A percentile compares a stretch with the other conserved stretches of the same genome.
Evolutionary conservation across 2,113 vertebrate species (phyloP).

Genomic region (Chloropsis hardwickii): DNA sequence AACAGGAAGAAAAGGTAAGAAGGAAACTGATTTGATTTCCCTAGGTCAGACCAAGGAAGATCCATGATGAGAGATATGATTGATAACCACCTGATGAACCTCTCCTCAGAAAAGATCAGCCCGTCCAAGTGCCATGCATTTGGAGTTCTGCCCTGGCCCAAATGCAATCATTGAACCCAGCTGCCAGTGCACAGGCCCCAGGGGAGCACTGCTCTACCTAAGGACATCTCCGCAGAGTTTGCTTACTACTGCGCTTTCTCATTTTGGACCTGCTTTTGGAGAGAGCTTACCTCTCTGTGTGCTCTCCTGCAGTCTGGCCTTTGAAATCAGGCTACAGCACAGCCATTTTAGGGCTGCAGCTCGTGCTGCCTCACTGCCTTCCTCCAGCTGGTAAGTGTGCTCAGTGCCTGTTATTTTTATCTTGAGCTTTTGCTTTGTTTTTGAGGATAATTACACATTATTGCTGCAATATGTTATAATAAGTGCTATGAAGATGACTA

Average conservation of each 20-base stretch:
- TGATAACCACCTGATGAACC: neutral
- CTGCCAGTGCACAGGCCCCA: neutral
- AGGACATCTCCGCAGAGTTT: neutral
- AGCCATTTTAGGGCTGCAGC: conserved; percentile 34
- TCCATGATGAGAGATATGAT: neutral
- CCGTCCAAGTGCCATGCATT: neutral
- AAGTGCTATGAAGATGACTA: conserved; percentile 45
- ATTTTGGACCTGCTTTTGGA: neutral
- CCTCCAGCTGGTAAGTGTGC: conserved; percentile 56
- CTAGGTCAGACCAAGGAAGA: neutral
- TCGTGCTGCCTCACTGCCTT: neutral
- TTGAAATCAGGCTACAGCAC: neutral
- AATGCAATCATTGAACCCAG: neutral
- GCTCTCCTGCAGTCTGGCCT: neutral
- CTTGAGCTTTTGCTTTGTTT: conserved; percentile 63
- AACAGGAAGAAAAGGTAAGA: neutral
- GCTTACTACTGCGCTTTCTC: rapidly evolving
- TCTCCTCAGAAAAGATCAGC: neutral
- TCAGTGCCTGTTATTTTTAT: conserved; percentile 59
- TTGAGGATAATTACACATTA: conserved; percentile 55
- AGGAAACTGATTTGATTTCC: neutral
- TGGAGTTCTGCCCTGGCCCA: neutral
- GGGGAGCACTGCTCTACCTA: neutral
- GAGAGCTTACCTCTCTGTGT: rapidly evolving
- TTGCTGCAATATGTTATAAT: conserved; percentile 61